These are phyloP conservation scores for Casuarius casuarius DNA, from an alignment of 2,113 vertebrate genomes.

Conservation along the genomic window DNA sequence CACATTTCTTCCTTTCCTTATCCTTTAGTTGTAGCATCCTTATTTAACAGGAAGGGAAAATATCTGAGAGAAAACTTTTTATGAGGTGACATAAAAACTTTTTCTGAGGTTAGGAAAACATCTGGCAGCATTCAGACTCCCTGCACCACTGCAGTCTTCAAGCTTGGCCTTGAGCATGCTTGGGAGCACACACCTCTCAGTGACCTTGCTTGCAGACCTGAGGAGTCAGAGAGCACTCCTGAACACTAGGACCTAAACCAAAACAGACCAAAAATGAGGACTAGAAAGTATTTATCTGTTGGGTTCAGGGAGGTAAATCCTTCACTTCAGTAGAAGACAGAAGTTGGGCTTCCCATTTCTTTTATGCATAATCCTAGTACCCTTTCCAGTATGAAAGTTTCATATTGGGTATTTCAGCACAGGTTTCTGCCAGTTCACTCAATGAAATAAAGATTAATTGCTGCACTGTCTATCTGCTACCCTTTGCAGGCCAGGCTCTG, in stretches of 20 bases:
- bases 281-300: background rate
- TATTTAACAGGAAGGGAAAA: background rate
- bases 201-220: background rate
- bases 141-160: background rate
- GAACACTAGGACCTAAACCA: background rate
- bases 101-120: background rate
- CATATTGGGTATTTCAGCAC: background rate
- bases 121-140: background rate
- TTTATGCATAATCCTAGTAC: background rate
- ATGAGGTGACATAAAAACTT: background rate
- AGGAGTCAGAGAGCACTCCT: background rate
- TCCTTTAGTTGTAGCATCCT: background rate
- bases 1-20: background rate
- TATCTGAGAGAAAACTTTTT: background rate
- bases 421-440: background rate
- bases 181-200: background rate
- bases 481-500: background rate
- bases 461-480: background rate
- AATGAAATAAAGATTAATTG: background rate
- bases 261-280: background rate
- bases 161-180: background rate
- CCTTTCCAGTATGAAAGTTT: too few relatives aligned
- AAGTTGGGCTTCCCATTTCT: background rate
- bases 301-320: background rate
- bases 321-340: background rate